Evolutionary conservation across 2,888 invertebrate genomes (phyloP).

Genomic region (Erebia aethiops): DNA sequence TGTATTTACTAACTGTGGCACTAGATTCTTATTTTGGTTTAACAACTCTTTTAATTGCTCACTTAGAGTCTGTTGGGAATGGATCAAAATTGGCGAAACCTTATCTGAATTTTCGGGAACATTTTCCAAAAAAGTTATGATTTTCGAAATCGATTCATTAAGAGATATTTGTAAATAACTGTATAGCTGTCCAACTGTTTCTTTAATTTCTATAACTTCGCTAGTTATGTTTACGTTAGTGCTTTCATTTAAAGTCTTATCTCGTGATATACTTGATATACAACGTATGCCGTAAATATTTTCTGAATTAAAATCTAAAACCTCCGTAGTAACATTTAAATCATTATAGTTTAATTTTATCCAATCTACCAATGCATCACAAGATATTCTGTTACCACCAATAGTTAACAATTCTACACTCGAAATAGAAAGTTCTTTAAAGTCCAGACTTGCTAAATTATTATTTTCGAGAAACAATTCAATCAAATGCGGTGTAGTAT

Average conservation of each 20-base stretch:
- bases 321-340: conserved; percentile 31
- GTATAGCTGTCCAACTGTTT: conserved; percentile 11
- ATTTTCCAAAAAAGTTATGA: not conserved
- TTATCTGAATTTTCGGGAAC: not conserved
- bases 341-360: conserved; percentile 1
- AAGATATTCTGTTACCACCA: conserved; percentile 36
- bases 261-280: conserved; percentile 11
- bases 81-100: not conserved
- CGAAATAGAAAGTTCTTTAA: conserved; percentile 20
- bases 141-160: conserved; percentile 18
- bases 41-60: conserved; percentile 15
- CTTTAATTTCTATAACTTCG: conserved; percentile 17
- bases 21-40: conserved; percentile 4
- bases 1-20: conserved; percentile 12
- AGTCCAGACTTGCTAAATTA: conserved; percentile 30
- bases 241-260: conserved; percentile 10
- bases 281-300: conserved; percentile 39
- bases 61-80: not conserved
- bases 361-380: conserved; percentile 31
- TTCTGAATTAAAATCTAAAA: conserved; percentile 32
- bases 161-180: conserved; percentile 18
- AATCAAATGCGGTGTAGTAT: conserved; percentile 27
- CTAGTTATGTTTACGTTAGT: conserved; percentile 15
- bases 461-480: conserved; percentile 35
- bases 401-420: conserved; percentile 31